These are phyloP conservation scores for Orchesella cincta DNA, from an alignment of 1,140 invertebrate genomes.

Conservation along the genomic window DNA sequence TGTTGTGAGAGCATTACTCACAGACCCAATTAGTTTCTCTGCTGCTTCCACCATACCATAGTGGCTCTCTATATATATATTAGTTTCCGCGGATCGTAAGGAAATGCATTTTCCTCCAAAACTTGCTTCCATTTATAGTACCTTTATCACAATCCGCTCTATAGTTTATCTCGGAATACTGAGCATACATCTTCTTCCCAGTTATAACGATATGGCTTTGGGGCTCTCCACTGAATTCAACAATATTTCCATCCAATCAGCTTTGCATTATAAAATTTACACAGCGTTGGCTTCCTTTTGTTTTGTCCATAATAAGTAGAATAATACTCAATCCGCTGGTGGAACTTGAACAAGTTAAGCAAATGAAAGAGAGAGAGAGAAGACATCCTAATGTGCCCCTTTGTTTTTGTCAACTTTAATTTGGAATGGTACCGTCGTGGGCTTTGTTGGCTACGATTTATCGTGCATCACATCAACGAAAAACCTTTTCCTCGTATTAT, in stretches of 20 bases:
- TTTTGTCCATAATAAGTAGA: conserved; percentile 3
- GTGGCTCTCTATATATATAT: too few relatives aligned
- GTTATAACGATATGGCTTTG: not conserved
- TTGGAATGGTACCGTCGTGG: conserved; percentile 13
- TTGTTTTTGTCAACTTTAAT: conserved; percentile 22
- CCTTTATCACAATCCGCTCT: too few relatives aligned
- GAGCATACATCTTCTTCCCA: not conserved
- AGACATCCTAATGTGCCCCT: conserved; percentile 1
- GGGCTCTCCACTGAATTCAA: not conserved
- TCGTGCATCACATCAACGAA: not conserved
- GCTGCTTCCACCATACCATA: not conserved
- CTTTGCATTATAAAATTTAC: conserved; percentile 11
- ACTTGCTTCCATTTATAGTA: too few relatives aligned
- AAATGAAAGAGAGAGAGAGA: not conserved
- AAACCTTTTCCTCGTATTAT: not conserved
- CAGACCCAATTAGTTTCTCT: conserved; percentile 36
- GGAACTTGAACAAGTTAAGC: not conserved
- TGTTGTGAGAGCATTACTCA: conserved; percentile 36
- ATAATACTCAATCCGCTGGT: not conserved
- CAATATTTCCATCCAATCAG: conserved; percentile 2
- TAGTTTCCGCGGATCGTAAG: too few relatives aligned
- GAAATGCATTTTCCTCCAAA: too few relatives aligned
- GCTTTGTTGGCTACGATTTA: not conserved
- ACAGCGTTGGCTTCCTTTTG: not conserved
- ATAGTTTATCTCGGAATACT: not conserved